phyloP scores from a whole-genome alignment of 2,888 invertebrate species.

The Eupeodes luniger region DNA sequence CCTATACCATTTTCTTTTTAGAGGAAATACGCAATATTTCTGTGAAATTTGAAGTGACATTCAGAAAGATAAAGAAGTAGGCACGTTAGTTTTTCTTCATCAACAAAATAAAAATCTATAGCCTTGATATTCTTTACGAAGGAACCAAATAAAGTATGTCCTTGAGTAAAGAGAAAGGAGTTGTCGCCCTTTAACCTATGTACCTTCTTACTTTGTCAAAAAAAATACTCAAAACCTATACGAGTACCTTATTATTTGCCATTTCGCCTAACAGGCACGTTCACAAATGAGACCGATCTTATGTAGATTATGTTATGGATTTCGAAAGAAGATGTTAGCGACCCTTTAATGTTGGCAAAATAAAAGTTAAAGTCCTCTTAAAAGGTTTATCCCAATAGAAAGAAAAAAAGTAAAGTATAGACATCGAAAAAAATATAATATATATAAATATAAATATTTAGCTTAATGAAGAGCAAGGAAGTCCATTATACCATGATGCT shows the following conservation, averaged over 20 bases:
- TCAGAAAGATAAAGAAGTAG: neutral
- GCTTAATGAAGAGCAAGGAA: neutral
- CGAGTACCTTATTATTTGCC: constrained; percentile 20
- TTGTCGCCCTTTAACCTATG: neutral
- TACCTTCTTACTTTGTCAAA: neutral
- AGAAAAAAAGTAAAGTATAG: neutral
- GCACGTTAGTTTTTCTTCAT: neutral
- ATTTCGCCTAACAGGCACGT: constrained; percentile 17
- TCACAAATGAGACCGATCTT: constrained; percentile 23
- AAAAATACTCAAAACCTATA: neutral
- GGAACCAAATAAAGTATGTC: neutral
- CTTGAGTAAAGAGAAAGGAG: neutral
- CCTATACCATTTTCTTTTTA: no score
- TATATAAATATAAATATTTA: no score
- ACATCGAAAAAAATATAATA: neutral
- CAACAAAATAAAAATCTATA: constrained; percentile 6
- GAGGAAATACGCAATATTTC: neutral
- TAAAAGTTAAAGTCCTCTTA: constrained; percentile 12
- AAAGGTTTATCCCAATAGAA: neutral
- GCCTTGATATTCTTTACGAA: constrained; percentile 10
- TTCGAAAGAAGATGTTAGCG: constrained; percentile 13
- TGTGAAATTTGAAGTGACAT: neutral
- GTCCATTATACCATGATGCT: neutral
- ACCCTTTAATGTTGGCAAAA: neutral
- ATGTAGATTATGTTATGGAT: constrained; percentile 23